A percentile compares a stretch with the other conserved stretches of the same genome.
Evolutionary conservation across 2,888 invertebrate genomes (phyloP).

Genomic region (Microplitis deprimator): DNA sequence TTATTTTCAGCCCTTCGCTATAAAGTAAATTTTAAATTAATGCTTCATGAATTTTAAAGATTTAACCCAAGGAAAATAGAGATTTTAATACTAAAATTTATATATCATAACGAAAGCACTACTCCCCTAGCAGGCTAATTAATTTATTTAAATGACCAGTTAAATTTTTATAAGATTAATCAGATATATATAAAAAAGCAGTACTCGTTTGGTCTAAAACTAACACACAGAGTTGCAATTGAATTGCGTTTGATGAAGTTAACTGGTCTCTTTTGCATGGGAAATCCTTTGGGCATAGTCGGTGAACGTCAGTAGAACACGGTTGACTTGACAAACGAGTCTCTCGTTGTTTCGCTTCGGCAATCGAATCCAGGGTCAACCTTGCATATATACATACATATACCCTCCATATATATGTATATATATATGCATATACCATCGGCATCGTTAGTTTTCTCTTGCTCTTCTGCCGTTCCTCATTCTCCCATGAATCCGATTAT

Average conservation of each 20-base stretch:
- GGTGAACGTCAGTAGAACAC: constrained; percentile 20
- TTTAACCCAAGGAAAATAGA: no score
- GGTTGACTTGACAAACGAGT: constrained; percentile 22
- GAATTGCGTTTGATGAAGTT: constrained; percentile 11
- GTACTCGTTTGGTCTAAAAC: constrained; percentile 3
- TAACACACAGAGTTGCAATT: constrained; percentile 7
- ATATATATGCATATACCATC: not conserved
- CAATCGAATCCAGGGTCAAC: constrained; percentile 17
- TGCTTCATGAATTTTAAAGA: no score
- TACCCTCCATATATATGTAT: constrained; percentile 11
- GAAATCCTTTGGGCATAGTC: constrained; percentile 28
- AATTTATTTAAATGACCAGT: not conserved
- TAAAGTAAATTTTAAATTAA: no score
- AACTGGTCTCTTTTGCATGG: constrained; percentile 15
- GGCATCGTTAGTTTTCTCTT: not conserved
- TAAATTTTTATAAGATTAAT: not conserved
- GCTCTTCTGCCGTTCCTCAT: not conserved
- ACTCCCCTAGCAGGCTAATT: not conserved
- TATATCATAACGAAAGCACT: no score
- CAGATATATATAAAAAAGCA: not conserved
- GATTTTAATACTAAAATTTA: no score
- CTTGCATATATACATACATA: constrained; percentile 23
- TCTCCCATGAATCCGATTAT: constrained; percentile 18
- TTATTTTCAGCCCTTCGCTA: no score
- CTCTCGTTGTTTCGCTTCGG: constrained; percentile 17